Conservation (phyloP, 2,888 invertebrate genomes). For the Trichogramma dendrolimi region DNA sequence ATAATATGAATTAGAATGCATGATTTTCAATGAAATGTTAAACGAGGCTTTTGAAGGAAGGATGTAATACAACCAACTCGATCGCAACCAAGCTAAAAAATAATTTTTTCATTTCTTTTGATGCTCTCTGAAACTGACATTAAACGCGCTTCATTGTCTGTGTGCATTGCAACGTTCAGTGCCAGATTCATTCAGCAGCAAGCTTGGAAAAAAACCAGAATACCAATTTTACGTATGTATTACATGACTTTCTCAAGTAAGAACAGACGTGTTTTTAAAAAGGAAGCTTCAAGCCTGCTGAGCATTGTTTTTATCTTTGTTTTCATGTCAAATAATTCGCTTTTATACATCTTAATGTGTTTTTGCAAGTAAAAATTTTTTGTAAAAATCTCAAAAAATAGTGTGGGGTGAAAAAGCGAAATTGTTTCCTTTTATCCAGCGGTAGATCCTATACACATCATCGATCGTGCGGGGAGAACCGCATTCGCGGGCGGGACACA, state of each 20-base stretch:
- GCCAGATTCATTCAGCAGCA: constrained; percentile 13
- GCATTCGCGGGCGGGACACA: too few relatives aligned
- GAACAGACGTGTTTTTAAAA: too few relatives aligned
- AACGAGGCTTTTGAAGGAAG: constrained; percentile 7
- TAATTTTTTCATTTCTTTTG: background rate
- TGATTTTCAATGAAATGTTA: constrained; percentile 1
- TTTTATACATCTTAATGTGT: too few relatives aligned
- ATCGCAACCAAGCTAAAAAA: background rate
- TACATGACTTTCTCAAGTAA: background rate
- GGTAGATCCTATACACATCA: too few relatives aligned
- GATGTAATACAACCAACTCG: constrained; percentile 2
- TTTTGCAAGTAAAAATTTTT: too few relatives aligned
- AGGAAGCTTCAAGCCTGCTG: too few relatives aligned
- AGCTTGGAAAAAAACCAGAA: constrained; percentile 26
- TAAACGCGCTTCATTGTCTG: background rate
- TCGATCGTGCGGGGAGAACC: too few relatives aligned
- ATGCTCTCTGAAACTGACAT: constrained; percentile 20
- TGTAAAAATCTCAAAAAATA: too few relatives aligned
- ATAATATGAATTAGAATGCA: background rate
- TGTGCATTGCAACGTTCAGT: constrained; percentile 8
- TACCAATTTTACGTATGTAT: constrained; percentile 24
- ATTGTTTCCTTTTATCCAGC: too few relatives aligned
- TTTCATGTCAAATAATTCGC: too few relatives aligned
- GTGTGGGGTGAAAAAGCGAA: too few relatives aligned
- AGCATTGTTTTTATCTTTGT: too few relatives aligned